Conservation (phyloP, 2,113 vertebrate genomes). For the Podocnemis expansa region DNA sequence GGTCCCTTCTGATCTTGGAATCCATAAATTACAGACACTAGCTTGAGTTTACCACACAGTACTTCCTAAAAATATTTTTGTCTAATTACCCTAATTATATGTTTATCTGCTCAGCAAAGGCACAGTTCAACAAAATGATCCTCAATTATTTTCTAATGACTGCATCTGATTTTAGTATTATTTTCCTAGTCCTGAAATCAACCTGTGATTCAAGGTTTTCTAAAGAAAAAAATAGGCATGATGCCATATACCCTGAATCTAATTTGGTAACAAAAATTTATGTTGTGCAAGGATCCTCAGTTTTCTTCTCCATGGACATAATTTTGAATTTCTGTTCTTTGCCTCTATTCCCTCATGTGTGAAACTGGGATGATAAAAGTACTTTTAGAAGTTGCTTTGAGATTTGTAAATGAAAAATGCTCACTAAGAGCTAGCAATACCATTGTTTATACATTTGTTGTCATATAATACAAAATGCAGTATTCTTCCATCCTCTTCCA, state of each 20-base stretch:
- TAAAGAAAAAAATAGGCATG: constrained; percentile 15
- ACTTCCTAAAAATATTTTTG: constrained; percentile 12
- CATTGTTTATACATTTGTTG: not conserved
- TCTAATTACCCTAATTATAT: constrained; percentile 53
- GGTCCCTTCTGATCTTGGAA: not conserved
- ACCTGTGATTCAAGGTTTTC: constrained; percentile 44
- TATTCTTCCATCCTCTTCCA: not conserved
- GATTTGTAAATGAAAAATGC: not conserved
- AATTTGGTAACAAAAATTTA: not conserved
- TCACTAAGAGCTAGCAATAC: not conserved
- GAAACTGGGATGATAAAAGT: not conserved
- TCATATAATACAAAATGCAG: not conserved
- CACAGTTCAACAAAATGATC: constrained; percentile 43
- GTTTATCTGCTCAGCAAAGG: constrained; percentile 46
- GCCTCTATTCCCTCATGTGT: not conserved
- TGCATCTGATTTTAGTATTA: constrained; percentile 14
- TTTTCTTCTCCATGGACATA: not conserved
- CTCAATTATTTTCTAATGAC: constrained; percentile 47
- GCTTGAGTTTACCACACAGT: constrained; percentile 22
- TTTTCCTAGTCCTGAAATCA: constrained; percentile 56
- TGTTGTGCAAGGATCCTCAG: not conserved
- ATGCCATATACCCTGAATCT: not conserved
- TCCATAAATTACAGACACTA: constrained; percentile 24
- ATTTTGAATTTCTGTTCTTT: not conserved
- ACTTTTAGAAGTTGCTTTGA: not conserved